Percentiles rank a stretch among this genome's conserved stretches.
Conservation (phyloP, 2,113 vertebrate species). For the Rafetus swinhoei region DNA sequence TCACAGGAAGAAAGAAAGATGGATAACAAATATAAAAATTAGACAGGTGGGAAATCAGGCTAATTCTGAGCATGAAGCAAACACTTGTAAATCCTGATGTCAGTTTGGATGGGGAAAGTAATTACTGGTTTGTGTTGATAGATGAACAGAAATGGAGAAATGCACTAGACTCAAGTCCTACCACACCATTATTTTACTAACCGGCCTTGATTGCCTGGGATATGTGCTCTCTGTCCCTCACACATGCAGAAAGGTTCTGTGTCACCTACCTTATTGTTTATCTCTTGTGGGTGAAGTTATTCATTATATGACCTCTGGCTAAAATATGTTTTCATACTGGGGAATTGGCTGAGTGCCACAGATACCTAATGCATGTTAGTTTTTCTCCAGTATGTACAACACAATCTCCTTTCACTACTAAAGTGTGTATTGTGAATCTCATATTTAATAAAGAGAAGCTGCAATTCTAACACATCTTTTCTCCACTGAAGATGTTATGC, state of each 20-base stretch:
- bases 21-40: slow-evolving; percentile 2
- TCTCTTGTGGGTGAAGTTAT: neutral
- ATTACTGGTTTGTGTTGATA: neutral
- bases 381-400: neutral
- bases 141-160: slow-evolving; percentile 12
- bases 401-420: neutral
- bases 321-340: neutral
- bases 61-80: neutral
- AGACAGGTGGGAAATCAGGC: neutral
- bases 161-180: neutral
- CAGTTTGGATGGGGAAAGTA: neutral
- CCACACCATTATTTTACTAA: neutral
- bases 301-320: neutral
- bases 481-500: neutral
- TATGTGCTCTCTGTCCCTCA: neutral
- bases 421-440: neutral
- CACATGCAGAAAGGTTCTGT: neutral
- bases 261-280: neutral
- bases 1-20: neutral
- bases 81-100: neutral
- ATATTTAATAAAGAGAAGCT: neutral
- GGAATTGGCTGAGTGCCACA: neutral
- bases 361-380: neutral
- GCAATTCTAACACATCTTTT: neutral
- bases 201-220: neutral